Evolutionary conservation across 2,888 invertebrate species (phyloP), one percentile per base, ranked within the genome.

Genomic region (Phlogophora meticulosa): DNA sequence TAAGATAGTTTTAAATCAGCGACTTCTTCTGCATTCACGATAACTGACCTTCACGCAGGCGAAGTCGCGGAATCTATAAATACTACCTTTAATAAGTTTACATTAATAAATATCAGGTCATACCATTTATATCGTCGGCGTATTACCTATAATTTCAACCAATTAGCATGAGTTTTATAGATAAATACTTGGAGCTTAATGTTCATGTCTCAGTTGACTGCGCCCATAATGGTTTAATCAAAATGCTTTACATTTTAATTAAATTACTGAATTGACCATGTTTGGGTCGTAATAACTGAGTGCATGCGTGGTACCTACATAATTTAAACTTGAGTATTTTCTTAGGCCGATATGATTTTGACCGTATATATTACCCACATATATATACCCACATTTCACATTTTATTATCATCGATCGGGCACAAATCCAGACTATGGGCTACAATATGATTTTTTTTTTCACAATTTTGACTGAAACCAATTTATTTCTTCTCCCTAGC

Each of bases 81-180:
- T n/a, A n/a, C n/a, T n/a, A n/a, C n/a, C n/a, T n/a, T n/a, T n/a
- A n/a, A n/a, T 40, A 46, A 24, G 32, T 32, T 4, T 7, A 2
- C 7, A 56, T 67, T 71, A 43, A 53, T n/a, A 52, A 49, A 60
- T 64, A 60, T 65, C 49, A 63, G 71, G 45, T 53, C 66, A 65
- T 22, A 20, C 24, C 46, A 9, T 62, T 80, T 74, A 77, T 63
- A 13, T 22, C 9, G 22, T 24, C 28, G 38, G 7, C 10, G 15
- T 10, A 72, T 48, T 56, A 55, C 13, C 22, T 45, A 55, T 13
- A 72, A 80, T 76, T 57, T 0, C 63, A 66, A 76, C 58, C 57
- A 62, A 66, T 66, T 62, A 36, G 20, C 20, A 2, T 7, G 20
- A n/a, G 10, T 24, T 34, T 46, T 40, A 62, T 43, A 20, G 42